Conservation (phyloP, 1,140 invertebrate species). For the Plutomurus gul region DNA sequence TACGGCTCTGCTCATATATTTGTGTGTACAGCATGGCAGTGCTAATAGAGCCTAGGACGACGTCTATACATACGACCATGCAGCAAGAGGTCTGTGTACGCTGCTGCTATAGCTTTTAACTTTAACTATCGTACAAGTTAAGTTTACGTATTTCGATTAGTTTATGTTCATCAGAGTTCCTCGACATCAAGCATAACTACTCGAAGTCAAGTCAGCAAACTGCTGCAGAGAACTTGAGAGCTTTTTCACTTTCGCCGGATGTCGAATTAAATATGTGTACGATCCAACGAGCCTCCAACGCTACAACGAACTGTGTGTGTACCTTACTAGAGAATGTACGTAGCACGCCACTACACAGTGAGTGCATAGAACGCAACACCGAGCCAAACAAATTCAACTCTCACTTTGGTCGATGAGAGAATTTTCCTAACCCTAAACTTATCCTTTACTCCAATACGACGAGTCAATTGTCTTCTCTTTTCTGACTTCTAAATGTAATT, state of each 20-base stretch:
- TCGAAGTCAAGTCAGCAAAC: constrained; percentile 2
- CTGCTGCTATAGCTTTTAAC: neutral
- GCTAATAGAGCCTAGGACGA: neutral
- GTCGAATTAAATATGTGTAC: constrained; percentile 23
- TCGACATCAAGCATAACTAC: neutral
- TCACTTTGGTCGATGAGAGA: neutral
- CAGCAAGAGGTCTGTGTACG: too few relatives aligned
- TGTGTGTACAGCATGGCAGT: neutral
- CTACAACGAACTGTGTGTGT: too few relatives aligned
- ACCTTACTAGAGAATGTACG: too few relatives aligned
- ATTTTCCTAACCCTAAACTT: constrained; percentile 16
- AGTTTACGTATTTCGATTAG: neutral
- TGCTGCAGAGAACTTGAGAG: constrained; percentile 12
- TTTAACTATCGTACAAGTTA: neutral
- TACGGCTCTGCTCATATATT: neutral
- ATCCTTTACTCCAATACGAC: neutral
- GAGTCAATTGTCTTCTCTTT: neutral
- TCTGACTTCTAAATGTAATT: neutral
- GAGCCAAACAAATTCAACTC: constrained; percentile 19
- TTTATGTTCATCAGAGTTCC: constrained; percentile 8
- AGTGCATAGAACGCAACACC: too few relatives aligned
- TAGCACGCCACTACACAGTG: too few relatives aligned
- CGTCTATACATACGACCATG: too few relatives aligned
- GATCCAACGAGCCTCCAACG: neutral
- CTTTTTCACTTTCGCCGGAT: constrained; percentile 28